phyloP scores from a whole-genome alignment of 2,888 invertebrate species.

The Protonemura montana region DNA sequence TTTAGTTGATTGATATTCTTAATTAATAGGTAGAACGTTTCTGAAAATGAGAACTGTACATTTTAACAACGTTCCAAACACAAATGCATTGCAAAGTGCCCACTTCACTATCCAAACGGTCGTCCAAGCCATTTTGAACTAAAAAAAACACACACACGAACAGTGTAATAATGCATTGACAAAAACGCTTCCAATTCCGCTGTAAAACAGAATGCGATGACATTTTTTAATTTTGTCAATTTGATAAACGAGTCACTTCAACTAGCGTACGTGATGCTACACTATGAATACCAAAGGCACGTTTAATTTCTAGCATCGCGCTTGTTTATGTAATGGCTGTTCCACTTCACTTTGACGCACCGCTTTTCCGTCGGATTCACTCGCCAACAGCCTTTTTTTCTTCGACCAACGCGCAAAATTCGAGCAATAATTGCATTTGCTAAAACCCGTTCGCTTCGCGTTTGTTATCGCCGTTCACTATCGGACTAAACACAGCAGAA shows the following conservation, averaged over 20 bases:
- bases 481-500: background rate
- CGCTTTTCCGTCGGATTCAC: background rate
- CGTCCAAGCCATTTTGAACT: background rate
- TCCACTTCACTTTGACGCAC: background rate
- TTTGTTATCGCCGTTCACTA: background rate
- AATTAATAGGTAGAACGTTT: background rate
- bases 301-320: background rate
- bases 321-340: background rate
- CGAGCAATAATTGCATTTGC: background rate
- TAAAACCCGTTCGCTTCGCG: background rate
- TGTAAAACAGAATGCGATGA: background rate
- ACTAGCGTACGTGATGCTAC: background rate
- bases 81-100: background rate
- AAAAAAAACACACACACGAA: background rate
- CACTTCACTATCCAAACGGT: background rate
- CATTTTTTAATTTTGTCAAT: background rate
- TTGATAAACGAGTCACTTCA: background rate
- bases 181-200: background rate
- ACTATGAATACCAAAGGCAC: background rate
- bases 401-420: background rate
- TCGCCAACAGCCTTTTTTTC: background rate
- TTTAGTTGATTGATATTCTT: background rate
- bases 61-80: background rate
- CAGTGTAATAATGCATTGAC: background rate
- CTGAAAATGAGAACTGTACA: background rate